Conservation (phyloP, 2,888 invertebrate genomes). For the Oconnorella tubifera region DNA sequence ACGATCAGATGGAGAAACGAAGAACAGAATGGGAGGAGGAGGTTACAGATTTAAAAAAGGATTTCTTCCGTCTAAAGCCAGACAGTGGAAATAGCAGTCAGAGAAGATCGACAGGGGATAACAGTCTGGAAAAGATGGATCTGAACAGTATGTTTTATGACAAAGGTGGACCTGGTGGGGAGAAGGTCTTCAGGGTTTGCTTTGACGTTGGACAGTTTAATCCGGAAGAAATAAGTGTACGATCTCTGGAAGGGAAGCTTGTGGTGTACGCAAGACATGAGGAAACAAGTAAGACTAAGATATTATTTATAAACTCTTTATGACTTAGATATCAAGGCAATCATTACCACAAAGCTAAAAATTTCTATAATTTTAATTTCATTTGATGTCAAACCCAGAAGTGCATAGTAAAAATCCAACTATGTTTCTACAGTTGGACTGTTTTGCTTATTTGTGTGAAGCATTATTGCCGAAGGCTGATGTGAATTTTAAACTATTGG, state of each 20-base stretch:
- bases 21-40: conserved; percentile 36
- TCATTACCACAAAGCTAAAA: too few relatives aligned
- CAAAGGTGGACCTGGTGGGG: conserved; percentile 9
- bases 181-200: conserved; percentile 33
- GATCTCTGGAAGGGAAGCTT: conserved; percentile 32
- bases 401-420: too few relatives aligned
- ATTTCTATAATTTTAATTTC: too few relatives aligned
- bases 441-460: too few relatives aligned
- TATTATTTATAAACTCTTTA: too few relatives aligned
- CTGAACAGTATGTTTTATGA: conserved; percentile 34
- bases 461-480: too few relatives aligned
- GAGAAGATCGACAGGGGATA: background rate
- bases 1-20: conserved; percentile 32
- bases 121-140: conserved; percentile 27
- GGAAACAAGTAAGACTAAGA: conserved; percentile 28
- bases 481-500: too few relatives aligned
- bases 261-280: conserved; percentile 37
- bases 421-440: too few relatives aligned
- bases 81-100: background rate
- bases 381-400: too few relatives aligned
- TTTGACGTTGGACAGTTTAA: conserved; percentile 39
- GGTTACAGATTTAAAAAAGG: conserved; percentile 46
- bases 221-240: conserved; percentile 38
- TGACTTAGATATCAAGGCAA: too few relatives aligned
- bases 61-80: conserved; percentile 54